Base-by-base conservation (phyloP, 2,888 invertebrate species). In the Laothoe populi region DNA sequence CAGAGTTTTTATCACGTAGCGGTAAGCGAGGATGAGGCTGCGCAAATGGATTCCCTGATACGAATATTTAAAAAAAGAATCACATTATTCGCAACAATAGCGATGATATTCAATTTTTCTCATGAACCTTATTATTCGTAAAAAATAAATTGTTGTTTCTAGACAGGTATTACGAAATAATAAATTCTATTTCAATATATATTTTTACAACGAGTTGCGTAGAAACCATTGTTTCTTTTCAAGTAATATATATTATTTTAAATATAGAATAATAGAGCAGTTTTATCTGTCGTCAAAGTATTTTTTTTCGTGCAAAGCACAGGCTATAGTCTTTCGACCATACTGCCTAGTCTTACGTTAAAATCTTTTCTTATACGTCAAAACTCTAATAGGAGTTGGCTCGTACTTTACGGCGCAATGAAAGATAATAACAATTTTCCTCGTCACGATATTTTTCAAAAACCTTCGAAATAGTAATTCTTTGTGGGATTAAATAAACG, bases 1-100 rank as follows among this genome's bases (percentile, higher is more conserved):
- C 86, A 84, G 86, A 84, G 86, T 68, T 75, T 76, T 81, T 83
- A 83, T 83, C 81, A 79, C 68, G 65, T 74, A 76, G 64, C 71
- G 66, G 68, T 69, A 72, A 71, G 68, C 67, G 64, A 66, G 66
- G 68, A 64, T 72, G 70, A 70, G 68, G 69, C 66, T 59, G 42
- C 64, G 62, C 69, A 73, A 71, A 73, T 72, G 72, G 71, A 71
- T 70, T 70, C 64, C 53, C 49, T 48, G 64, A 38, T 59, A 44
- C 31, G 57, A 57, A 60, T 63, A 63, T 62, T 61, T 61, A 61
- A 45, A 42, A n/a, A 61, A 63, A 10, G 7, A 19, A 65, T 58
- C 57, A 62, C 57, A 62, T 59, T 19, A 35, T 57, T 61, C 57
- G 42, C 58, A 48, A 48, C 63, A 60, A 63, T 62, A 46, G 45